Conservation (phyloP, 2,888 invertebrate species). For the Aphidoletes aphidimyza region DNA sequence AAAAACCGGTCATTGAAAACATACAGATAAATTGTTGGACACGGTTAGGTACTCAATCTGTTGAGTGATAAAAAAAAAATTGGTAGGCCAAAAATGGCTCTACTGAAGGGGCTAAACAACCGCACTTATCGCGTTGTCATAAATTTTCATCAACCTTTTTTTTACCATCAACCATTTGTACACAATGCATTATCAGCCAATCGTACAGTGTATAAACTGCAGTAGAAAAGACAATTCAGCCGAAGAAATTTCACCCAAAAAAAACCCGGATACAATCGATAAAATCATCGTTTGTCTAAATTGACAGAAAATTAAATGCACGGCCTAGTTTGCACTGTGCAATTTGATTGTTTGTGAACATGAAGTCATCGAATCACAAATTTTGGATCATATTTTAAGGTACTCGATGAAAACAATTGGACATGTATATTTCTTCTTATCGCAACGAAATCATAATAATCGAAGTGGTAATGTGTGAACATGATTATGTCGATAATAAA, state of each 20-base stretch:
- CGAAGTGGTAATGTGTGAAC: neutral
- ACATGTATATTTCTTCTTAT: neutral
- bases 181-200: neutral
- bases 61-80: neutral
- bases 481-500: constrained; percentile 1
- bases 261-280: too few relatives aligned
- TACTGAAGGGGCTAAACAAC: constrained; percentile 41
- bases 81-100: neutral
- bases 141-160: neutral
- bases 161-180: constrained; percentile 21
- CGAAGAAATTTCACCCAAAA: too few relatives aligned
- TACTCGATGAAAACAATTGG: too few relatives aligned
- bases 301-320: too few relatives aligned
- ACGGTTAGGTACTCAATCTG: neutral
- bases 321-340: too few relatives aligned
- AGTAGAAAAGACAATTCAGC: neutral
- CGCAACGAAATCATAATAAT: neutral
- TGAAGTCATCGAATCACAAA: too few relatives aligned
- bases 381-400: too few relatives aligned
- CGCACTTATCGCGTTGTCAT: constrained; percentile 18
- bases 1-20: neutral
- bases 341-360: too few relatives aligned
- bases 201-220: neutral
- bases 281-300: too few relatives aligned
- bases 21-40: neutral